Evolutionary conservation across 2,888 invertebrate genomes (phyloP).

Genomic region (Lordiphosa fenestrarum): DNA sequence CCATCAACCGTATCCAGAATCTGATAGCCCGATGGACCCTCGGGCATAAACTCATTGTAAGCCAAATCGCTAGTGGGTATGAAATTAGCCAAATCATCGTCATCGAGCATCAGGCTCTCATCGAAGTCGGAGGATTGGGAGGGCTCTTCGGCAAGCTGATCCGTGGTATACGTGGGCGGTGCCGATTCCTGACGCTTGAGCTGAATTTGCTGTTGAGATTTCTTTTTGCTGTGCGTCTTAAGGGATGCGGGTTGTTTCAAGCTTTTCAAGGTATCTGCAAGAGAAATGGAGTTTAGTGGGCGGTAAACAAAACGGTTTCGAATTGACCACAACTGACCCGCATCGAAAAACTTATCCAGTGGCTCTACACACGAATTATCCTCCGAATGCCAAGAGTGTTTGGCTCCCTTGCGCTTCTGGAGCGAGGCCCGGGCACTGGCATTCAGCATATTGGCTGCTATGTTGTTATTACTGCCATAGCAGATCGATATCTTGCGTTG

Average conservation of each 20-base stretch:
- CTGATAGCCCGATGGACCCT: slow-evolving; percentile 78
- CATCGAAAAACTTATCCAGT: slow-evolving; percentile 57
- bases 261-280: slow-evolving; percentile 53
- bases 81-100: slow-evolving; percentile 82
- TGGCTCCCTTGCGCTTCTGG: slow-evolving; percentile 64
- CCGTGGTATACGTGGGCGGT: slow-evolving; percentile 62
- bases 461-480: slow-evolving; percentile 75
- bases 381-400: slow-evolving; percentile 78
- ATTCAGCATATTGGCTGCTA: slow-evolving; percentile 41
- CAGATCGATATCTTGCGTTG: slow-evolving; percentile 78
- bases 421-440: slow-evolving; percentile 35
- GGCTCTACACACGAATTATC: slow-evolving; percentile 40
- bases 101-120: slow-evolving; percentile 82
- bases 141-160: slow-evolving; percentile 27
- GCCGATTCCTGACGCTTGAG: slow-evolving; percentile 81
- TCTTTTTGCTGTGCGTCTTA: slow-evolving; percentile 41
- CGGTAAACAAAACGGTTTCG: too few relatives aligned
- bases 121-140: slow-evolving; percentile 64
- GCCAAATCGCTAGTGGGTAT: slow-evolving; percentile 81
- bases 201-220: slow-evolving; percentile 29
- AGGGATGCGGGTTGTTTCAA: slow-evolving; percentile 16
- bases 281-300: not conserved
- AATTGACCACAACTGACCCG: slow-evolving; percentile 38
- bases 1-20: slow-evolving; percentile 52
- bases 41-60: slow-evolving; percentile 80